Conservation (phyloP, 2,113 vertebrate genomes). For the Athene noctua region DNA sequence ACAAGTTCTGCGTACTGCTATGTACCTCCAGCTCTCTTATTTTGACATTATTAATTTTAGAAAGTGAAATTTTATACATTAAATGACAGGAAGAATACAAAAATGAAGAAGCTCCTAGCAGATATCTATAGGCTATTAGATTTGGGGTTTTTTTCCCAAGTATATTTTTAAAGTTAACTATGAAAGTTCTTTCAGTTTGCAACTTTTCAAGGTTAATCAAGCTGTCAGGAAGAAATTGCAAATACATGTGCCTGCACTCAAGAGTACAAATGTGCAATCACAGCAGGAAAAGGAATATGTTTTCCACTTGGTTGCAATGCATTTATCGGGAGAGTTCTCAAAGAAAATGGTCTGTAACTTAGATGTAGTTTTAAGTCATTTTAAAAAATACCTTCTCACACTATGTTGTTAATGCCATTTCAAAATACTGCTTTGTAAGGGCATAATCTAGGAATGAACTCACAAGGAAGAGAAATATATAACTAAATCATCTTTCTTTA, state of each 20-base stretch:
- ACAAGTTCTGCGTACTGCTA: background rate
- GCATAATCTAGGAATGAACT: slow-evolving; percentile 25
- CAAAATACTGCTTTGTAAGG: slow-evolving; percentile 10
- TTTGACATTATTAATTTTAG: background rate
- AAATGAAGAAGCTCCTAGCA: background rate
- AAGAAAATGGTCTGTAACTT: slow-evolving; percentile 64
- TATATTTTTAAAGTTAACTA: slow-evolving; percentile 25
- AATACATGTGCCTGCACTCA: slow-evolving; percentile 51
- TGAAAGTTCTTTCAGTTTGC: background rate
- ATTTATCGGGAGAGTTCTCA: slow-evolving; percentile 57
- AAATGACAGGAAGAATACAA: background rate
- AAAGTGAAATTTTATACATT: background rate
- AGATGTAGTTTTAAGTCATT: slow-evolving; percentile 44
- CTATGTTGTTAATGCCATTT: background rate
- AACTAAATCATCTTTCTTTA: background rate
- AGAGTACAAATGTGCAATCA: slow-evolving; percentile 67
- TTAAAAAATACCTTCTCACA: slow-evolving; percentile 33
- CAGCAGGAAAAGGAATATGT: slow-evolving; percentile 68
- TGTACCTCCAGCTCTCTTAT: background rate
- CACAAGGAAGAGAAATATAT: background rate
- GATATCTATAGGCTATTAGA: background rate
- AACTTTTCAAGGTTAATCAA: slow-evolving; percentile 70
- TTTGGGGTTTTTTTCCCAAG: background rate
- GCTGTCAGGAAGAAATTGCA: slow-evolving; percentile 58
- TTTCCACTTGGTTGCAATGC: slow-evolving; percentile 64